Percentiles rank a stretch among this genome's conserved stretches.
Evolutionary conservation across 1,140 invertebrate genomes (phyloP).

Genomic region (Cyphomyrmex costatus): DNA sequence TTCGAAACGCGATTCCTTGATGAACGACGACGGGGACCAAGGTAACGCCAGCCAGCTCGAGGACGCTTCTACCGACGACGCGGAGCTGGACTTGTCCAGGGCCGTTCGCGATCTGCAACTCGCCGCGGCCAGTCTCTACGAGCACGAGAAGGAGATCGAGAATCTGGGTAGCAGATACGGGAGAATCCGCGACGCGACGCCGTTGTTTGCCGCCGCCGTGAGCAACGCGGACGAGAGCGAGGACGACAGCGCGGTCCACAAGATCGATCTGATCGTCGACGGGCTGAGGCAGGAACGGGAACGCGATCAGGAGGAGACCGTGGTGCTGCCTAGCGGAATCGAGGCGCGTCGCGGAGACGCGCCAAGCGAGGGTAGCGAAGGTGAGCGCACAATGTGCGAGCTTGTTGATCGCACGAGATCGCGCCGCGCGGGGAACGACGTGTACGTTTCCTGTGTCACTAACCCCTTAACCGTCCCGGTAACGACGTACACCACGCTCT

Average conservation of each 20-base stretch:
- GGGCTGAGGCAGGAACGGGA: conserved; percentile 30
- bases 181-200: not conserved
- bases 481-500: conserved; percentile 67
- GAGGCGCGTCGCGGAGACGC: conserved; percentile 3
- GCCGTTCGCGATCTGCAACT: conserved; percentile 71
- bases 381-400: conserved; percentile 71
- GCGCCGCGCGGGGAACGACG: not conserved
- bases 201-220: too few species aligned
- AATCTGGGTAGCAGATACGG: conserved; percentile 19
- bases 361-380: conserved; percentile 59
- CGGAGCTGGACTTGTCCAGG: conserved; percentile 66
- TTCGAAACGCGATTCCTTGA: conserved; percentile 45
- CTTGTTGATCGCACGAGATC: conserved; percentile 55
- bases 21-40: conserved; percentile 17
- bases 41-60: not conserved
- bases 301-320: conserved; percentile 55
- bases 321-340: conserved; percentile 46
- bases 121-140: conserved; percentile 70
- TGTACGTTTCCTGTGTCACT: conserved; percentile 65
- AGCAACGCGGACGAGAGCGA: not conserved
- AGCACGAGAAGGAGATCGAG: conserved; percentile 65
- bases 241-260: not conserved
- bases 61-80: conserved; percentile 20
- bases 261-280: not conserved
- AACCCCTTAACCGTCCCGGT: conserved; percentile 69